Conservation (phyloP, 1,140 invertebrate genomes). For the Diabrotica virgifera region DNA sequence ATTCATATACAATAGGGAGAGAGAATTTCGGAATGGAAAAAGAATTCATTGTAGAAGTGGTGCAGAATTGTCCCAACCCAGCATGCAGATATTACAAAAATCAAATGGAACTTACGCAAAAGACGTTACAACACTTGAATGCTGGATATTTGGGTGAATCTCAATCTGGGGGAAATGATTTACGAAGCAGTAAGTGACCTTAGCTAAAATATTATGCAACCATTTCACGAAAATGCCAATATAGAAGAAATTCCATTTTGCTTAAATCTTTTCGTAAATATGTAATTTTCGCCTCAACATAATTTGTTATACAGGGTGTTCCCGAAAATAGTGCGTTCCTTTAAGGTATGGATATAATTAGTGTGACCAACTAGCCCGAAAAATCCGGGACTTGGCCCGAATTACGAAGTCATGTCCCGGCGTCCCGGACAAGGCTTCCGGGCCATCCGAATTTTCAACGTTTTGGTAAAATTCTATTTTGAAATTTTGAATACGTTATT, state of each 20-base stretch:
- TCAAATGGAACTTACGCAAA: slow-evolving; percentile 71
- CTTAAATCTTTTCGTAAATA: background rate
- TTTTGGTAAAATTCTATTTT: too few species aligned
- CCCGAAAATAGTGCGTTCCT: too few species aligned
- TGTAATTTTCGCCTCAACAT: background rate
- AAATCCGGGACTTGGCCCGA: too few species aligned
- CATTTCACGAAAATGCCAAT: background rate
- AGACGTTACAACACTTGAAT: slow-evolving; percentile 51
- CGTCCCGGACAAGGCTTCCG: too few species aligned
- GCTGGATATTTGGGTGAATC: slow-evolving; percentile 44
- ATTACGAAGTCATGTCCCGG: too few species aligned
- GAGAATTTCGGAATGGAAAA: slow-evolving; percentile 88
- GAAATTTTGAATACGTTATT: too few species aligned
- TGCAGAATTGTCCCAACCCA: slow-evolving; percentile 81
- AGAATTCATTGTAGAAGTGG: slow-evolving; percentile 82
- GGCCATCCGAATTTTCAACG: too few species aligned
- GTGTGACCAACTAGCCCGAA: too few species aligned
- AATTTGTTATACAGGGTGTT: too few species aligned
- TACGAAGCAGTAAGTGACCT: slow-evolving; percentile 36
- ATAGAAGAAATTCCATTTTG: background rate
- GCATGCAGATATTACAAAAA: slow-evolving; percentile 83
- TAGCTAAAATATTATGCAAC: background rate
- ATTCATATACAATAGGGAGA: slow-evolving; percentile 79
- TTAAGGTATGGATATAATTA: too few species aligned
- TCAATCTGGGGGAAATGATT: slow-evolving; percentile 38